Evolutionary conservation across 2,113 vertebrate genomes (phyloP), one percentile per base, ranked within the genome.

Genomic region (Coptodon rendalli): DNA sequence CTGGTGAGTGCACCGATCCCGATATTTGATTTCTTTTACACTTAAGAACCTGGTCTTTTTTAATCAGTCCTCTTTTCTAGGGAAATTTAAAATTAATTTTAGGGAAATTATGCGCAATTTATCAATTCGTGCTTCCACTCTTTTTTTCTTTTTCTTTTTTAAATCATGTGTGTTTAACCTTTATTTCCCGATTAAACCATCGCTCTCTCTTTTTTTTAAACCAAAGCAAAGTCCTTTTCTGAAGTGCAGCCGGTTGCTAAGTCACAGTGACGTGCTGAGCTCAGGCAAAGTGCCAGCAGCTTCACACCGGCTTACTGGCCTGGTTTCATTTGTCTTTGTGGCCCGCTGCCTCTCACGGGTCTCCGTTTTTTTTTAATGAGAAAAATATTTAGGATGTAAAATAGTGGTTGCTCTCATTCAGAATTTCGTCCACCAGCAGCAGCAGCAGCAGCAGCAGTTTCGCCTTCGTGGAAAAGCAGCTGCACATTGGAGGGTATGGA

Each of bases 1-100:
- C 84, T 2, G 93, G 93, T 95, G 38, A 94, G 94, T 7, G 17
- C 1, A 5, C 50, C 12, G 16, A 17, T 38, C 1, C 43, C 24
- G 24, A 50, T 52, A 34, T 78, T 34, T 12, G 16, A 78, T 52
- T 78, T 45, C 40, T 17, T 43, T 13, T 29, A n/a, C 6, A 34
- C 34, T 78, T 78, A 50, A 76, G 24, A 76, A 76, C 71, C 40
- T 3, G 24, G 9, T 11, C 4, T 3, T n/a, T 52, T 48, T 73
- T 17, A 19, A 7, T 34, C 7, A 52, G 43, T 50, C 6, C 5
- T 7, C 24, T 29, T 31, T 31, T 29, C 17, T 10, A 34, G 48
- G 24, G 45, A 13, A 19, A 78, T 78, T 6, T 45, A 4, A 73
- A 27, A 1, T 5, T 7, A 31, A 66, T 78, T 76, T 78, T 9